Evolutionary conservation across 2,888 invertebrate genomes (phyloP), one percentile per base, ranked within the genome.

Genomic region (Drosophila macrospina): DNA sequence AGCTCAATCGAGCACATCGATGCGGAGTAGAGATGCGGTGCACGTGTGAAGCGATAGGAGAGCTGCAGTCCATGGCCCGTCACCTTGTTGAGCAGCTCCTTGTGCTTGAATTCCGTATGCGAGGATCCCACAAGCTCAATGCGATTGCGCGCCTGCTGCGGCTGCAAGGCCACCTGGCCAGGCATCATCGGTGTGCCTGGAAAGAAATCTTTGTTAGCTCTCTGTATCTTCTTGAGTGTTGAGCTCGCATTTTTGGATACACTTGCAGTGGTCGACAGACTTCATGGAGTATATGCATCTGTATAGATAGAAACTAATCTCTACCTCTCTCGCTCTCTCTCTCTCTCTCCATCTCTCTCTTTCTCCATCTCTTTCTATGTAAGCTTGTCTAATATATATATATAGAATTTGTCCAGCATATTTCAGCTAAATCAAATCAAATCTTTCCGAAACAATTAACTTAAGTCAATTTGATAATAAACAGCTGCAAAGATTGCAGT

Each of bases 1-100:
- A 98, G 91, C 90, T 98, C 97, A 10, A 98, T 92, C 16, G 96
- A 96, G 65, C 95, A 95, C 97, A 98, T 97, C 73, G 93, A 93
- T 4, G 95, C 93, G 7, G 97, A 97, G 92, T 95, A 96, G 54
- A 98, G 93, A 91, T 97, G 97, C 13, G 96, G 96, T 37, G 95
- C 94, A 78, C 98, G 94, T 0, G 96, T 94, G 93, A 96, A 98
- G 73, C 96, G 93, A 66, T 94, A 95, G 16, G 93, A 91, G 4
- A 95, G 93, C 62, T 93, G 93, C 54, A 97, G 91, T 0, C 97
- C 97, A 67, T 93, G 95, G 4, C 96, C 95, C 75, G 93, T 93
- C 72, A 97, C 95, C 92, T 95, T 95, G 73, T 96, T 94, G 8
- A 97, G 87, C 60, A 97, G 92, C 91, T 96, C 96, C 34, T 92